phyloP scores from a whole-genome alignment of 2,113 vertebrate species.

The rat (Rattus norvegicus) region DNA sequence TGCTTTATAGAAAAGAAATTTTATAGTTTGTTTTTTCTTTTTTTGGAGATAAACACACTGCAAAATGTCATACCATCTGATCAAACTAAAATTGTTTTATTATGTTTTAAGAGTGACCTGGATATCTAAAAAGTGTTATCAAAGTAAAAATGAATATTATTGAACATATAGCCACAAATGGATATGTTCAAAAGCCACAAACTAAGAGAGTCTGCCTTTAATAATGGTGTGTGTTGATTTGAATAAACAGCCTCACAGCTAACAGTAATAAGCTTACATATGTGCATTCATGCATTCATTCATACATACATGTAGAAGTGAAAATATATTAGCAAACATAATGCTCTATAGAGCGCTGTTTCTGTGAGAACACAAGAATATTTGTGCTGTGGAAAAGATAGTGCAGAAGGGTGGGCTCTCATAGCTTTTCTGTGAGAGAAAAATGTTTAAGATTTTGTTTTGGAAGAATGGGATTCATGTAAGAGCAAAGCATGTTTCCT shows the following conservation, averaged over 20 bases:
- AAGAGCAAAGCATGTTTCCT: not conserved
- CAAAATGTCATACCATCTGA: not conserved
- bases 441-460: not conserved
- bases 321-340: not conserved
- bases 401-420: not conserved
- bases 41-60: not conserved
- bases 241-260: not conserved
- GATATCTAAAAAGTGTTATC: not conserved
- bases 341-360: not conserved
- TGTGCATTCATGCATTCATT: too few relatives aligned
- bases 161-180: not conserved
- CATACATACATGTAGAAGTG: not conserved
- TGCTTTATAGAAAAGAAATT: slow-evolving; percentile 49
- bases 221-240: not conserved
- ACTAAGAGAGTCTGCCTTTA: not conserved
- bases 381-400: not conserved
- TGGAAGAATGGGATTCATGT: not conserved
- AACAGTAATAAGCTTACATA: not conserved
- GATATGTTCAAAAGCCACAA: not conserved
- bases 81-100: slow-evolving; percentile 42
- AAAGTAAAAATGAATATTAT: slow-evolving; percentile 12
- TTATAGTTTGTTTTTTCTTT: slow-evolving; percentile 15
- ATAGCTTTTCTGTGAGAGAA: not conserved
- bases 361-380: too few relatives aligned
- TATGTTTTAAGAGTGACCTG: not conserved